Evolutionary conservation across 2,888 invertebrate genomes (phyloP), one percentile per base, ranked within the genome.

Genomic region (Alloplasta piceator): DNA sequence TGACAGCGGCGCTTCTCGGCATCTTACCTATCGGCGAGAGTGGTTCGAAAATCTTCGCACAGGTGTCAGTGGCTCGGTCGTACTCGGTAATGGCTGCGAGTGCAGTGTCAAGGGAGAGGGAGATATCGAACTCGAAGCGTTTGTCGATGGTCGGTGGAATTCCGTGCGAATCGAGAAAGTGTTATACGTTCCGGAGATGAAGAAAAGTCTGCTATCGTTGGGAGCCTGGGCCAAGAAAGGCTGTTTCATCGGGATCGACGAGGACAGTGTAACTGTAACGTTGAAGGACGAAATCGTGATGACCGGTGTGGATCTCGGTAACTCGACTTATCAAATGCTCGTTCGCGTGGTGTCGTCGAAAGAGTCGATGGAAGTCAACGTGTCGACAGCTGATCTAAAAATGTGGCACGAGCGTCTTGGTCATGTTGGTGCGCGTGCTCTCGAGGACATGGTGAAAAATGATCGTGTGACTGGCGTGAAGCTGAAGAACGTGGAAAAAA

Each of bases 1-100:
- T 56, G 83, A 84, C 70, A 84, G 83, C 43, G 81, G 81, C 14
- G 82, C 82, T 38, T 82, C 67, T 66, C 72, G 83, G 0, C 83
- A 85, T 41, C 58, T 85, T 16, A 52, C 79, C 10, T 72, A 80
- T 63, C 68, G 80, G 12, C 78, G 71, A n/a, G 83, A 85, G 48
- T 85, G 84, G 84, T 85, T 84, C 58, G 63, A 83, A 48, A 73
- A 61, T 75, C 39, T 83, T 7, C 73, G 66, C 52, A 71, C 63
- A 67, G 72, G 56, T 43, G 80, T 58, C 38, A 78, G 80, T 10
- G 84, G 84, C 70, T 56, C 73, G 50, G 75, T 79, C 6, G 70
- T 66, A 14, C 81, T 75, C 1, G 77, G 80, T 0, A 84, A 78
- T 60, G 67, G 50, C 67, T 48, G 46, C 16, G 74, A 82, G 73